Evolutionary conservation across 92 coral and sea anemone genomes (phyloP).

Genomic region (Parazoanthus swiftii): DNA sequence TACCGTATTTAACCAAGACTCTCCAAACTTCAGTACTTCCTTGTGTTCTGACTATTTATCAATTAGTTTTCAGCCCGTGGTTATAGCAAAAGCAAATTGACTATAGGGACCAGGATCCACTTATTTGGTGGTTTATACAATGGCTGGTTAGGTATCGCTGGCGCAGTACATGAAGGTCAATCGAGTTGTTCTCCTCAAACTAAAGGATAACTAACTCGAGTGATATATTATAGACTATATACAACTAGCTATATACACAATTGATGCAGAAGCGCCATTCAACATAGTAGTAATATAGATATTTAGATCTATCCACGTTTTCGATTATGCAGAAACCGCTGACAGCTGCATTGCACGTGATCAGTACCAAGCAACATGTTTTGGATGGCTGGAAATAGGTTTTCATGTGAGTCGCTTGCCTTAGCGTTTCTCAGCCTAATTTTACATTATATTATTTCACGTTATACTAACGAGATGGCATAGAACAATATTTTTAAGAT

Average conservation of each 20-base stretch:
- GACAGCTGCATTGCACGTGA: too few relatives aligned
- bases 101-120: background rate
- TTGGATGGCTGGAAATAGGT: too few relatives aligned
- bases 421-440: background rate
- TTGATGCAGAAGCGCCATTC: background rate
- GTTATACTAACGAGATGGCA: too few relatives aligned
- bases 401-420: background rate
- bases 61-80: too few relatives aligned
- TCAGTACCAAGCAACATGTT: too few relatives aligned
- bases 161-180: background rate
- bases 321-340: background rate
- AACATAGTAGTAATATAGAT: background rate
- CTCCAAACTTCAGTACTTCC: too few relatives aligned
- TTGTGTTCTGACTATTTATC: too few relatives aligned
- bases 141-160: background rate
- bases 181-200: background rate
- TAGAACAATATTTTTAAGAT: too few relatives aligned
- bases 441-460: too few relatives aligned
- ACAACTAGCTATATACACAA: background rate
- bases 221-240: too few relatives aligned
- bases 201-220: background rate
- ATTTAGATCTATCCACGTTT: background rate
- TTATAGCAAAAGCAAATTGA: too few relatives aligned
- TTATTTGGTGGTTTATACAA: background rate
- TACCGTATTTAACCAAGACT: too few relatives aligned